A percentile compares a stretch with the other conserved stretches of the same genome.
phyloP scores from a whole-genome alignment of 2,888 invertebrate genomes.

The Boloria euphrosyne region DNA sequence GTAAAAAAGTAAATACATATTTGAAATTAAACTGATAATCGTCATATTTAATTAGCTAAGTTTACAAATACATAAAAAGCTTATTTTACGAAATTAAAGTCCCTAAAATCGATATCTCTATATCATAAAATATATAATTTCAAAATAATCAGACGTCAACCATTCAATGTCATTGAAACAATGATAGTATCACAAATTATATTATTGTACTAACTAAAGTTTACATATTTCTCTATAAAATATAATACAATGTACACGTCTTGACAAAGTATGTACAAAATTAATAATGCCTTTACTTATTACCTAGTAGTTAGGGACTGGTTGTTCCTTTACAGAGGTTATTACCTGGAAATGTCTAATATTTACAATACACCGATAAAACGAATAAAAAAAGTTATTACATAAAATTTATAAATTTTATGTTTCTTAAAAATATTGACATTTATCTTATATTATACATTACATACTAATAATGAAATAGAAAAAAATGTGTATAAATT shows the following conservation, averaged over 20 bases:
- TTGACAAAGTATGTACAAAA: not conserved
- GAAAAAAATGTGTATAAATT: not conserved
- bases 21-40: too few relatives aligned
- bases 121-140: not conserved
- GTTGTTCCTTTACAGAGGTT: not conserved
- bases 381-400: not conserved
- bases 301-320: slow-evolving; percentile 1
- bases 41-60: too few relatives aligned
- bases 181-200: slow-evolving; percentile 18
- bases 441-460: too few relatives aligned
- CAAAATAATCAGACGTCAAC: not conserved
- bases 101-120: not conserved
- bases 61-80: too few relatives aligned
- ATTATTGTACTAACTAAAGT: slow-evolving; percentile 9
- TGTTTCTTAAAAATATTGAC: too few relatives aligned
- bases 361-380: slow-evolving; percentile 2
- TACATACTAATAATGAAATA: too few relatives aligned
- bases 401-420: too few relatives aligned
- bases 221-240: slow-evolving; percentile 1
- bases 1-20: too few relatives aligned
- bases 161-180: not conserved
- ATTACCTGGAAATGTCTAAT: not conserved
- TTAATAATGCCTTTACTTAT: not conserved
- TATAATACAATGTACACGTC: slow-evolving; percentile 1
- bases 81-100: too few relatives aligned